A percentile compares a stretch with the other conserved stretches of the same genome.
These are phyloP conservation scores for Piezodorus guildinii DNA, from an alignment of 1,140 invertebrate genomes.

Conservation along the genomic window DNA sequence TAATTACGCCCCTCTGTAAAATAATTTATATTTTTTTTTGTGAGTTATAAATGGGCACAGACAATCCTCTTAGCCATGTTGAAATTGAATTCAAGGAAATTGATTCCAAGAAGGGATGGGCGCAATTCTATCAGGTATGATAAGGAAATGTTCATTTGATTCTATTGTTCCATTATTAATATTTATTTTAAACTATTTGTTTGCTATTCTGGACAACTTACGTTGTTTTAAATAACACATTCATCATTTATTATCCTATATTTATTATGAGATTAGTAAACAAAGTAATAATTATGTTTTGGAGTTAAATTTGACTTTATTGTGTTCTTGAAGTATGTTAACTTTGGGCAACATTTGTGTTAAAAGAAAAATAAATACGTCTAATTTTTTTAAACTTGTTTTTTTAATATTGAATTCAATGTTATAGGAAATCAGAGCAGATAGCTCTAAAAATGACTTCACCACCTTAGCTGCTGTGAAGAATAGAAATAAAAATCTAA, in stretches of 20 bases:
- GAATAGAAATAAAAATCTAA: slow-evolving; percentile 64
- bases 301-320: no score
- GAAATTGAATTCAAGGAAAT: slow-evolving; percentile 27
- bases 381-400: no score
- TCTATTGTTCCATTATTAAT: background rate
- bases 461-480: slow-evolving; percentile 64
- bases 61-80: slow-evolving; percentile 19
- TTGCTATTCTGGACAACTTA: no score
- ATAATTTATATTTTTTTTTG: slow-evolving; percentile 5
- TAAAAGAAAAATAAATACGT: no score
- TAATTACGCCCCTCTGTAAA: background rate
- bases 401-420: no score
- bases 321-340: no score
- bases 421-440: slow-evolving; percentile 47
- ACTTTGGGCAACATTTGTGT: no score
- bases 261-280: no score
- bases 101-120: slow-evolving; percentile 23
- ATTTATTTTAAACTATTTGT: background rate
- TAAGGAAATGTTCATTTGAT: slow-evolving; percentile 1
- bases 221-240: no score
- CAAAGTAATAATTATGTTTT: no score
- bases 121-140: slow-evolving; percentile 22
- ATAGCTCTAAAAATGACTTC: slow-evolving; percentile 50
- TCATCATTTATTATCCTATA: no score
- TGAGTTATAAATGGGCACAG: slow-evolving; percentile 20